Evolutionary conservation across 2,113 vertebrate species (phyloP).

Genomic region (Sapayoa aenigma): DNA sequence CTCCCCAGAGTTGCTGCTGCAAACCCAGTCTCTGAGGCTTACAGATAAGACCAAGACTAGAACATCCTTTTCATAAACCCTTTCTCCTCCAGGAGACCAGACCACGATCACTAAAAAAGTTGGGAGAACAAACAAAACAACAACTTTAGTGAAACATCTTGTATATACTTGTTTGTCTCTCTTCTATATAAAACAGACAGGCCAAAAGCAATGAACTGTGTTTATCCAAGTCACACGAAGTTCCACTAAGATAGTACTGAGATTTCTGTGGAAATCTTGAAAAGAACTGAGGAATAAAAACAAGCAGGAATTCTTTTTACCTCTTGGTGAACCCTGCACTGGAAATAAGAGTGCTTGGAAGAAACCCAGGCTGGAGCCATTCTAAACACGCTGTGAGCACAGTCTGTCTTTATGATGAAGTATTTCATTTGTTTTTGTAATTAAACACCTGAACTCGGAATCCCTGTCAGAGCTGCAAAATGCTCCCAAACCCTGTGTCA

Average conservation of each 20-base stretch:
- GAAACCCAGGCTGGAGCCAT: neutral
- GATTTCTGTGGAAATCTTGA: neutral
- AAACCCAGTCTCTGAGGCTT: neutral
- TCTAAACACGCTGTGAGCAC: neutral
- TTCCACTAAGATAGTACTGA: neutral
- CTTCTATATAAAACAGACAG: fast-evolving
- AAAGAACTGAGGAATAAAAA: neutral
- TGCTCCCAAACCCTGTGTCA: neutral
- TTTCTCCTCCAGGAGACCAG: neutral
- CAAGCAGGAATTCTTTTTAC: neutral
- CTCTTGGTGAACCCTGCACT: neutral
- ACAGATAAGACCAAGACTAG: neutral
- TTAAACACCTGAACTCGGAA: neutral
- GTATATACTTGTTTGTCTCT: neutral
- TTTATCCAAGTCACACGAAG: neutral
- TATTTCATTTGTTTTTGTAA: neutral
- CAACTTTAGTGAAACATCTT: neutral
- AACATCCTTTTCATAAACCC: neutral
- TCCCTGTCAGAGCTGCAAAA: neutral
- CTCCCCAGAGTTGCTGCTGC: neutral
- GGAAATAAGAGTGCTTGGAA: neutral
- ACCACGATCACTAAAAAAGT: neutral
- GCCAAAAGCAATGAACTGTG: neutral
- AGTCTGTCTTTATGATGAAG: neutral
- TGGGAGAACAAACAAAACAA: neutral